These are phyloP conservation scores for Tricholauxania praeusta DNA, from an alignment of 2,888 invertebrate species.

Conservation along the genomic window DNA sequence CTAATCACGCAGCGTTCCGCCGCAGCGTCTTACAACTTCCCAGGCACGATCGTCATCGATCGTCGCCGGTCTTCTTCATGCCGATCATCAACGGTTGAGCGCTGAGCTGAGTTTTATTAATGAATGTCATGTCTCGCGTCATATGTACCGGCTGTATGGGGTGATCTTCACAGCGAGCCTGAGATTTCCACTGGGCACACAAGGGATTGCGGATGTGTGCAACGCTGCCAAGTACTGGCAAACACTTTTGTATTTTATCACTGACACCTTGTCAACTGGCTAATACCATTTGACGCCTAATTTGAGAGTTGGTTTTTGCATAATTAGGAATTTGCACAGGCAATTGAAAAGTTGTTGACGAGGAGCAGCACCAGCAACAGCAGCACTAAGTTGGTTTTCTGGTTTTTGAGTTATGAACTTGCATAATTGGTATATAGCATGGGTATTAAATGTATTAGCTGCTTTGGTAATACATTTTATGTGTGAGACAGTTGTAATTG, in stretches of 20 bases:
- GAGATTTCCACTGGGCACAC: background rate
- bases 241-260: constrained; percentile 7
- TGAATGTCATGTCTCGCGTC: constrained; percentile 46
- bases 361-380: too few species aligned
- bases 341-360: too few species aligned
- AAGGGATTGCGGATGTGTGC: background rate
- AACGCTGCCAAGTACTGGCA: background rate
- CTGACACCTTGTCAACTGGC: constrained; percentile 33
- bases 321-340: constrained; percentile 26
- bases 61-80: constrained; percentile 14
- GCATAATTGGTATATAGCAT: too few species aligned
- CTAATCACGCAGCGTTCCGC: constrained; percentile 29
- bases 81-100: constrained; percentile 11
- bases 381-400: too few species aligned
- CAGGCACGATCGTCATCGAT: constrained; percentile 11
- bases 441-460: too few species aligned
- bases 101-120: constrained; percentile 39
- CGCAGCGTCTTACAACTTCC: background rate
- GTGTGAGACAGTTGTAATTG: too few species aligned
- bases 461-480: too few species aligned
- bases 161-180: background rate
- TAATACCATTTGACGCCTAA: constrained; percentile 34
- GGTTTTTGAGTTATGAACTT: too few species aligned
- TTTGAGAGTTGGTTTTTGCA: constrained; percentile 31
- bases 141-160: constrained; percentile 19